Evolutionary conservation across 2,113 vertebrate genomes (phyloP), one percentile per base, ranked within the genome.

Genomic region (Pituophis catenifer): DNA sequence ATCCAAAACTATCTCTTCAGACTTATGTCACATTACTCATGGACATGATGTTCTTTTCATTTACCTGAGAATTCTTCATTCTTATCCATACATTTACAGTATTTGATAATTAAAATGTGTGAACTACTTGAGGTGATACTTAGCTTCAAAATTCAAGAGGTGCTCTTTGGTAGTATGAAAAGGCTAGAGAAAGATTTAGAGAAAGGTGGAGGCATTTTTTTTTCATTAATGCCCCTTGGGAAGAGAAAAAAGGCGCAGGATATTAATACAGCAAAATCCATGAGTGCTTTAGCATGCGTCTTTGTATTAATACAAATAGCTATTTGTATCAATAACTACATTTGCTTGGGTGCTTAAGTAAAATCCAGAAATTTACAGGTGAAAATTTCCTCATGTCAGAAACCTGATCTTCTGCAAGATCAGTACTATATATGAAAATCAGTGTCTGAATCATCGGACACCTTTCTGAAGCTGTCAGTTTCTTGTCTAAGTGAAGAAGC

Each of bases 71-170:
- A 96, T 94, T 58, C 95, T 97, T 94, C 89, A 57, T 93, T 94
- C 93, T 96, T 96, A 96, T 95, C 96, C 96, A 91, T 92, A 87
- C 90, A 95, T 95, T 95, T 96, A 55, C 55, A 6, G 55, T 57
- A 95, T 96, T 94, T 93, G 88, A 87, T 96, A 97, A 97, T 97
- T 96, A 97, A 97, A 97, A 97, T 93, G 91, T 95, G 94, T 89
- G 91, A 94, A 93, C 89, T 95, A 92, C 92, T 95, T 93, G 94
- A 95, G 97, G 91, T 91, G 90, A 88, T 90, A 1, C 96, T 96
- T 96, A 95, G 95, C 92, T 93, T 92, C 93, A 85, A 17, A 95
- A 65, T 91, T 95, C 93, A 91, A 90, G 57, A 58, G 88, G 15
- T 94, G 93, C 91, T 95, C 95, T 93, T 95, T 91, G 94, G 93